Evolutionary conservation across 2,888 invertebrate genomes (phyloP).

Genomic region (Scaptomyza cyrtandrae): DNA sequence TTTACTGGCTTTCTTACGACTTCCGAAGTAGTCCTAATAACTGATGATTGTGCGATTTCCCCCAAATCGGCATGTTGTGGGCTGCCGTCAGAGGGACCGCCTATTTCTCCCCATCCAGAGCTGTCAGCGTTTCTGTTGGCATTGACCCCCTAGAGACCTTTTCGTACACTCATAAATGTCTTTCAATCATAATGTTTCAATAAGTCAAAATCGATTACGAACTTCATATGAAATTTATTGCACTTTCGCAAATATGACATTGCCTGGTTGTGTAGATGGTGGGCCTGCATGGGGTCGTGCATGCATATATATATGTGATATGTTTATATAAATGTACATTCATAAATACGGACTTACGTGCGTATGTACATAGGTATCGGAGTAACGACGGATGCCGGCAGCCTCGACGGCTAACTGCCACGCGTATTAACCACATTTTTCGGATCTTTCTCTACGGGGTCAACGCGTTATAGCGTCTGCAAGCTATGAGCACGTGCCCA

Average conservation of each 20-base stretch:
- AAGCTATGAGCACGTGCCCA: conserved; percentile 26
- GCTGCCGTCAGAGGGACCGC: conserved; percentile 13
- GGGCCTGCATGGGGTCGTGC: conserved; percentile 16
- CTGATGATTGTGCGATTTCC: conserved; percentile 79
- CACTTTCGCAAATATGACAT: conserved; percentile 82
- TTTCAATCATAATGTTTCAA: conserved; percentile 84
- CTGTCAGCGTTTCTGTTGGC: conserved; percentile 77
- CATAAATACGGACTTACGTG: not conserved
- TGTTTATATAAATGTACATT: not conserved
- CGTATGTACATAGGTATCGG: conserved; percentile 1
- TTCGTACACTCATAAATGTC: conserved; percentile 82
- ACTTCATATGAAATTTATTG: conserved; percentile 83
- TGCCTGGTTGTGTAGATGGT: conserved; percentile 17
- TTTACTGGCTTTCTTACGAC: conserved; percentile 68
- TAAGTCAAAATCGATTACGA: conserved; percentile 84
- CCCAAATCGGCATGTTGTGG: conserved; percentile 51
- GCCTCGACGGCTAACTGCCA: conserved; percentile 24
- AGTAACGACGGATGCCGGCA: conserved; percentile 5
- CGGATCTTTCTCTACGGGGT: conserved; percentile 33
- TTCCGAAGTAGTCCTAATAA: conserved; percentile 75
- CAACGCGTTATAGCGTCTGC: not conserved
- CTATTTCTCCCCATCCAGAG: conserved; percentile 16
- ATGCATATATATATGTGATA: not conserved
- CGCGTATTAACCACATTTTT: conserved; percentile 62
- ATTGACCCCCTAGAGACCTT: conserved; percentile 79